These are phyloP conservation scores for Caranx melampygus DNA, from an alignment of 2,113 vertebrate genomes.

Conservation along the genomic window DNA sequence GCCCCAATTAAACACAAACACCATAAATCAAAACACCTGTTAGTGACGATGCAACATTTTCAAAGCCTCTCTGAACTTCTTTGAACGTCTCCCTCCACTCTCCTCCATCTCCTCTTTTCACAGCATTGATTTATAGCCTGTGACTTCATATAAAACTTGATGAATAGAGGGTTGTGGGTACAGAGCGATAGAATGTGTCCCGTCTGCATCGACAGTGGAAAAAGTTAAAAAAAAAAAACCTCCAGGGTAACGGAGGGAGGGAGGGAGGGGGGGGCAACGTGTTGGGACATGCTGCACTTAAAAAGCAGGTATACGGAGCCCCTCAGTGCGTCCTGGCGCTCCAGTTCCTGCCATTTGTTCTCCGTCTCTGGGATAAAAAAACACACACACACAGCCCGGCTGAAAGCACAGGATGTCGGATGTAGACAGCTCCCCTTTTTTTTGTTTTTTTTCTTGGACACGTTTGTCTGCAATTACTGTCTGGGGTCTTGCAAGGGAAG, in stretches of 20 bases:
- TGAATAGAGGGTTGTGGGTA: constrained; percentile 61
- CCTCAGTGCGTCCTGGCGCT: constrained; percentile 73
- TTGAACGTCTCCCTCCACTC: constrained; percentile 48
- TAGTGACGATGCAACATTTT: constrained; percentile 59
- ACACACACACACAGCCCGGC: background rate
- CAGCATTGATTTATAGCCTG: constrained; percentile 76
- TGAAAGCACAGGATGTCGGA: constrained; percentile 78
- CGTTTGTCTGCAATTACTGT: constrained; percentile 72
- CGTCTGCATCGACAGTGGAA: constrained; percentile 57
- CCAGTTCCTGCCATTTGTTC: constrained; percentile 80
- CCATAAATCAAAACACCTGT: constrained; percentile 72
- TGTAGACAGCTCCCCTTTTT: constrained; percentile 60
- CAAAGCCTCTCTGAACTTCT: constrained; percentile 67
- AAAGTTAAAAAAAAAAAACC: constrained; percentile 53
- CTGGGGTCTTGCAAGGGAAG: constrained; percentile 28
- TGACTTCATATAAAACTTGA: constrained; percentile 76
- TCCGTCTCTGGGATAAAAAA: constrained; percentile 64
- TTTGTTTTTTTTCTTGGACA: constrained; percentile 28
- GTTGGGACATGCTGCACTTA: constrained; percentile 73
- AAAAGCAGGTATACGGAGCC: constrained; percentile 77
- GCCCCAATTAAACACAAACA: constrained; percentile 54
- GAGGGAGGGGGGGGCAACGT: constrained; percentile 26
- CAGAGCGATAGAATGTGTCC: constrained; percentile 52
- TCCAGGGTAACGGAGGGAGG: constrained; percentile 48
- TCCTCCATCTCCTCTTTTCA: constrained; percentile 48